These are phyloP conservation scores for Andrena marginata DNA, from an alignment of 2,888 invertebrate species.

Conservation along the genomic window DNA sequence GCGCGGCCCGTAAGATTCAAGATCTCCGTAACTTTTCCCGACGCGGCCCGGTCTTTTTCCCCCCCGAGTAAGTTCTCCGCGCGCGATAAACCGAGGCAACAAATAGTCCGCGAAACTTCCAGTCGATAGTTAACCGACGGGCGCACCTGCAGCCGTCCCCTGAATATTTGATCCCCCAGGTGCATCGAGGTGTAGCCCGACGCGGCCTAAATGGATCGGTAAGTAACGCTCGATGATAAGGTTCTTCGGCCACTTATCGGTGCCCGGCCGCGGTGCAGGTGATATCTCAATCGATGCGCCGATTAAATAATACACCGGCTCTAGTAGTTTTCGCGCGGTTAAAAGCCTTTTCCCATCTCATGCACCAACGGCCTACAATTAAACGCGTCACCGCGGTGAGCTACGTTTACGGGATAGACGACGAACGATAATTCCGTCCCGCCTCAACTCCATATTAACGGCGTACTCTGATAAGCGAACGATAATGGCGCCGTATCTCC, in stretches of 20 bases:
- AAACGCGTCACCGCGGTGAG: constrained; percentile 21
- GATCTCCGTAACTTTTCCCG: constrained; percentile 8
- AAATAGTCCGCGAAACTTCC: constrained; percentile 36
- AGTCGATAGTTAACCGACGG: constrained; percentile 36
- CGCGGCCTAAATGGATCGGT: constrained; percentile 41
- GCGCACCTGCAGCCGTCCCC: constrained; percentile 41
- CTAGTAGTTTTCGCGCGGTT: constrained; percentile 43
- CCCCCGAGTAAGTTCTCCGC: background rate
- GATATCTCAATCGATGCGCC: constrained; percentile 52
- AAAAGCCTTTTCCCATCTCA: constrained; percentile 58
- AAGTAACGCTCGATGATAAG: constrained; percentile 57
- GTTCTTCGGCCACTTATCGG: constrained; percentile 52
- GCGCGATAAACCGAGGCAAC: background rate
- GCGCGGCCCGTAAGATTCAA: constrained; percentile 4
- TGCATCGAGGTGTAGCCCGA: constrained; percentile 29
- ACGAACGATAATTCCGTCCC: constrained; percentile 31
- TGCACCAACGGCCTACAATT: constrained; percentile 42
- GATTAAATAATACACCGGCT: constrained; percentile 54
- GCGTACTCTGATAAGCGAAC: constrained; percentile 26
- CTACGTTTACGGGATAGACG: constrained; percentile 5
- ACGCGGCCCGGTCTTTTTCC: constrained; percentile 11
- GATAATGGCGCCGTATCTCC: constrained; percentile 11
- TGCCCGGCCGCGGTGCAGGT: background rate
- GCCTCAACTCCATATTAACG: constrained; percentile 39
- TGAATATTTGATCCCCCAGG: constrained; percentile 53